A percentile compares a stretch with the other conserved stretches of the same genome.
Evolutionary conservation across 2,797 vertebrate species (phyloP).

Genomic region (Micrastur ruficollis): DNA sequence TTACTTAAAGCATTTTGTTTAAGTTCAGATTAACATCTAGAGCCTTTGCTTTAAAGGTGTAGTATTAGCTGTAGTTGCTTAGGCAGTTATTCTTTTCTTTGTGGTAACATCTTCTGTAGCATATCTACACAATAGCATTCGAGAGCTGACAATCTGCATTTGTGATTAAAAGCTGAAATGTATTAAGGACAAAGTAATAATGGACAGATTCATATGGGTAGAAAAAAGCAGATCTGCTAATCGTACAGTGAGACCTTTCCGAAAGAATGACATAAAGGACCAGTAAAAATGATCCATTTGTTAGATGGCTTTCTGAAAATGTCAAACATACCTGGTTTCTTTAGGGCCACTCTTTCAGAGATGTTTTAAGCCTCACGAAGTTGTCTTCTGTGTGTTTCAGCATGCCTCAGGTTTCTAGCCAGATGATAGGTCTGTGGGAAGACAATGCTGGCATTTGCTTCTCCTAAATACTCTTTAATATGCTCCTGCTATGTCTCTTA

Average conservation of each 20-base stretch:
- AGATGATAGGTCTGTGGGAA: background rate
- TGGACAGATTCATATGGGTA: background rate
- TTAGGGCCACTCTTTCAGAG: background rate
- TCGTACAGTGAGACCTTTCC: background rate
- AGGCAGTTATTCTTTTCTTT: background rate
- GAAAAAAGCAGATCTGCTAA: background rate
- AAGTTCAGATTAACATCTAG: background rate
- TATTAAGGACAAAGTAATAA: background rate
- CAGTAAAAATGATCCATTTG: background rate
- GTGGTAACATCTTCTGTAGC: background rate
- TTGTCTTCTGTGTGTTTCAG: background rate
- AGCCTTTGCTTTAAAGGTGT: background rate
- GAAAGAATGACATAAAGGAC: background rate
- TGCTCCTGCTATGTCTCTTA: background rate
- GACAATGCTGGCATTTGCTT: slow-evolving; percentile 25
- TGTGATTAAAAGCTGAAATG: background rate
- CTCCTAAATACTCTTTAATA: background rate
- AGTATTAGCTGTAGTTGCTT: background rate
- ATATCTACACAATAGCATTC: background rate
- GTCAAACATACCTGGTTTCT: background rate
- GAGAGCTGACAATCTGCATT: background rate
- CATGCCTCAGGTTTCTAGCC: background rate
- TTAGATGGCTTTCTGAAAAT: background rate
- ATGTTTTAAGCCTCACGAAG: accelerated
- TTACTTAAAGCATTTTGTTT: background rate